phyloP scores from a whole-genome alignment of 1,140 invertebrate genomes.

The Mactra quadrangularis region DNA sequence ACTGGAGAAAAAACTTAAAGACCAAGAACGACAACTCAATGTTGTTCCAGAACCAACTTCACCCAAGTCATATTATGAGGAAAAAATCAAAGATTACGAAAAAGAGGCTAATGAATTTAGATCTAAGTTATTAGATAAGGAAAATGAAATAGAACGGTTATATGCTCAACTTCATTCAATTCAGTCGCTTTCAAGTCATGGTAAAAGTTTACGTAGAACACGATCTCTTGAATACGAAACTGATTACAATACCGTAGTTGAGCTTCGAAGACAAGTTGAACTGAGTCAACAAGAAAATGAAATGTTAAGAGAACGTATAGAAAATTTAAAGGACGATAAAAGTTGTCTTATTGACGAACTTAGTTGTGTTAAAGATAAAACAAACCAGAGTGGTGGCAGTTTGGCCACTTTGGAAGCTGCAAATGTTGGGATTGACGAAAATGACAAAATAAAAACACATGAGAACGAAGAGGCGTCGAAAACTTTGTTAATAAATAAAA shows the following conservation, averaged over 20 bases:
- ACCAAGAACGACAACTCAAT: slow-evolving; percentile 66
- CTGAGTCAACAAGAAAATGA: slow-evolving; percentile 88
- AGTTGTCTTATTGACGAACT: slow-evolving; percentile 85
- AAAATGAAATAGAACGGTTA: slow-evolving; percentile 90
- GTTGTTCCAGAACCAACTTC: slow-evolving; percentile 68
- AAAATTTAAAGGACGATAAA: slow-evolving; percentile 72
- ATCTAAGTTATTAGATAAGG: slow-evolving; percentile 92
- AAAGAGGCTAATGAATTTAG: slow-evolving; percentile 88
- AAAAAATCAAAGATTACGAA: slow-evolving; percentile 75
- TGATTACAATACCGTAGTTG: slow-evolving; percentile 83
- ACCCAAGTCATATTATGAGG: slow-evolving; percentile 76
- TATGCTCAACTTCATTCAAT: slow-evolving; percentile 88
- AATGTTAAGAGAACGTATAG: slow-evolving; percentile 71
- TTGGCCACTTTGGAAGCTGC: slow-evolving; percentile 27
- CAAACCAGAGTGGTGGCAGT: background rate
- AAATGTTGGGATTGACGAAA: slow-evolving; percentile 27
- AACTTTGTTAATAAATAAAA: slow-evolving; percentile 16
- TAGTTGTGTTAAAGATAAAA: slow-evolving; percentile 78
- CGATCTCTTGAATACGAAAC: slow-evolving; percentile 73
- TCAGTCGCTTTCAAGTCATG: slow-evolving; percentile 83
- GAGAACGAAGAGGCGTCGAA: slow-evolving; percentile 7
- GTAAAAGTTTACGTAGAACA: slow-evolving; percentile 76
- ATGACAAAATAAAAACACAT: slow-evolving; percentile 16
- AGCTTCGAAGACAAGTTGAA: slow-evolving; percentile 89
- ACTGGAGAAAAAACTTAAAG: slow-evolving; percentile 87